These are phyloP conservation scores for Pica pica DNA, from an alignment of 2,113 vertebrate species.

Conservation along the genomic window DNA sequence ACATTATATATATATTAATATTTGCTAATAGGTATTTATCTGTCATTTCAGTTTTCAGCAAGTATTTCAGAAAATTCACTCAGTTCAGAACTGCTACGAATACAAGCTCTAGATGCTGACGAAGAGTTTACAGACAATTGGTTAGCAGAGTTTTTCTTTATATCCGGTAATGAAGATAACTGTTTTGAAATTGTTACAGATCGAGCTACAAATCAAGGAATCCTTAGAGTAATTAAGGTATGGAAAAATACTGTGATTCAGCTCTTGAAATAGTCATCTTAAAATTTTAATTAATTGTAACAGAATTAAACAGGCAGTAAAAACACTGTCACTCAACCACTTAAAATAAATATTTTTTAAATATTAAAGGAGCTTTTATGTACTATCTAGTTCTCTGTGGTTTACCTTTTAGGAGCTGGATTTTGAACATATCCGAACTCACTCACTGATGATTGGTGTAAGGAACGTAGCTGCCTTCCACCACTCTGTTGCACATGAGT, in stretches of 20 bases:
- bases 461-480: constrained; percentile 84
- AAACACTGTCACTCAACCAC: background rate
- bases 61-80: constrained; percentile 83
- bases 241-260: background rate
- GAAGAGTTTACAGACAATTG: constrained; percentile 80
- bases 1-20: background rate
- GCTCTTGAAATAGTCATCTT: background rate
- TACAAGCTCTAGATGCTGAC: constrained; percentile 83
- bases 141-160: constrained; percentile 79
- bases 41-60: constrained; percentile 79
- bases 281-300: background rate
- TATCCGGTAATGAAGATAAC: constrained; percentile 86
- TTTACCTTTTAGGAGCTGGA: constrained; percentile 77
- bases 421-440: constrained; percentile 78
- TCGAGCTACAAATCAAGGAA: constrained; percentile 83
- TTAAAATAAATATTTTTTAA: background rate
- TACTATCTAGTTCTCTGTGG: background rate
- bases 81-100: constrained; percentile 80
- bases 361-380: background rate
- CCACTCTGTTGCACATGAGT: constrained; percentile 61
- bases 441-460: constrained; percentile 77
- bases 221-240: constrained; percentile 84
- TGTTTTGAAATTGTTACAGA: constrained; percentile 87
- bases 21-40: background rate
- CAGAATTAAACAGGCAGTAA: background rate